Percentiles rank a stretch among this genome's conserved stretches.
Conservation (phyloP, 2,113 vertebrate genomes). For the Protobothrops flavoviridis region DNA sequence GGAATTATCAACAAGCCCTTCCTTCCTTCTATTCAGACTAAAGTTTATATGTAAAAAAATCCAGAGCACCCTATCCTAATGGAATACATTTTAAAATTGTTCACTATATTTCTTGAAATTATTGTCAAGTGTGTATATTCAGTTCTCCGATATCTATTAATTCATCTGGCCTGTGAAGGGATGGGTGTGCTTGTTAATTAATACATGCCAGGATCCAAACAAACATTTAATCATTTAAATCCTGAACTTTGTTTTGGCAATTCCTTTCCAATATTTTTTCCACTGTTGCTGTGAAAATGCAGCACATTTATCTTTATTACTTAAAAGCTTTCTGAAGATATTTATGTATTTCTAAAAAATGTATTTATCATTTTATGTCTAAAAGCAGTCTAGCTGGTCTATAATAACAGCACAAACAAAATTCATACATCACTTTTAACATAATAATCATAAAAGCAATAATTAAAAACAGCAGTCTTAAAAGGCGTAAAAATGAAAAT, state of each 20-base stretch:
- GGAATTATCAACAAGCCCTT: not conserved
- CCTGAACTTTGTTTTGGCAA: not conserved
- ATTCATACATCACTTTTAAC: not conserved
- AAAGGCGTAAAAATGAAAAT: not conserved
- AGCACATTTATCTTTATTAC: not conserved
- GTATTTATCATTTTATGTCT: not conserved
- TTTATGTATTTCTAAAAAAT: not conserved
- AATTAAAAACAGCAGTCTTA: not conserved
- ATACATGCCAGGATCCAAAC: not conserved
- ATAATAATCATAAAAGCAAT: not conserved
- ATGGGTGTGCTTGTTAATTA: not conserved
- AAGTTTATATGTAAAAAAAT: not conserved
- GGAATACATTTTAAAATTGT: not conserved
- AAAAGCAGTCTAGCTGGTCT: not conserved
- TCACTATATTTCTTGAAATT: not conserved
- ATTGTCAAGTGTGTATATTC: not conserved
- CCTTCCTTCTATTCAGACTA: not conserved
- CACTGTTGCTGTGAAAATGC: not conserved
- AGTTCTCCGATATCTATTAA: not conserved
- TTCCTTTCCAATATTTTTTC: not conserved
- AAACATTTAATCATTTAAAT: not conserved
- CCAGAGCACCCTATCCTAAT: not conserved
- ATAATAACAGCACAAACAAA: not conserved
- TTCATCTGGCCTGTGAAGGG: not conserved
- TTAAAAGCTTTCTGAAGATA: not conserved